Evolutionary conservation across 2,797 vertebrate species (phyloP).

Genomic region (Oceanodroma leucorhoa): DNA sequence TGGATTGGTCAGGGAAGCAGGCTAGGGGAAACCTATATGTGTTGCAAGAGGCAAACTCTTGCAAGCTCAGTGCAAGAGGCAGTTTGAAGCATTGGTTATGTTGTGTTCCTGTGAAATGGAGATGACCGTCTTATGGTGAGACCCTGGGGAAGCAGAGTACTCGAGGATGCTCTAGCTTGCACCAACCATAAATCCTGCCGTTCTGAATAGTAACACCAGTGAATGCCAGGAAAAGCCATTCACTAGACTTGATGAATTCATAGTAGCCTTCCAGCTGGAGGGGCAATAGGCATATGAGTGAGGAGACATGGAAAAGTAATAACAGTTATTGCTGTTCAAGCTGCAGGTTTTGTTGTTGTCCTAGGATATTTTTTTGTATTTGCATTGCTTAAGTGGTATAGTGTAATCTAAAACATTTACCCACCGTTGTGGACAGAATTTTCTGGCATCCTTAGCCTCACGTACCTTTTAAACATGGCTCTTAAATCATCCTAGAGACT

Average conservation of each 20-base stretch:
- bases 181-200: fast-evolving
- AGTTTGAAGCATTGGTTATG: not conserved
- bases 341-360: not conserved
- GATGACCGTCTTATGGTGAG: not conserved
- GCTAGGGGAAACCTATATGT: not conserved
- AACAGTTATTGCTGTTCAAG: not conserved
- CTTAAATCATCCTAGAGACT: not conserved
- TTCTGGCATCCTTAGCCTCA: not conserved
- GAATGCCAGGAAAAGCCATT: not conserved
- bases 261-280: not conserved
- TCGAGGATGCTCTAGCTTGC: not conserved
- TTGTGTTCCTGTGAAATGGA: not conserved
- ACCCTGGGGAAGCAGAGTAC: not conserved
- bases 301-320: not conserved
- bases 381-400: not conserved
- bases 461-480: not conserved
- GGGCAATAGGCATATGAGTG: too few species aligned
- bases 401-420: not conserved
- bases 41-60: not conserved
- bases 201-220: not conserved
- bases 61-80: not conserved
- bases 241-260: not conserved
- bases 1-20: not conserved
- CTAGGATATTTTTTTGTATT: not conserved
- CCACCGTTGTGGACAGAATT: not conserved